These are phyloP conservation scores for Megaleporinus macrocephalus DNA, from an alignment of 2,113 vertebrate genomes.

Conservation along the genomic window DNA sequence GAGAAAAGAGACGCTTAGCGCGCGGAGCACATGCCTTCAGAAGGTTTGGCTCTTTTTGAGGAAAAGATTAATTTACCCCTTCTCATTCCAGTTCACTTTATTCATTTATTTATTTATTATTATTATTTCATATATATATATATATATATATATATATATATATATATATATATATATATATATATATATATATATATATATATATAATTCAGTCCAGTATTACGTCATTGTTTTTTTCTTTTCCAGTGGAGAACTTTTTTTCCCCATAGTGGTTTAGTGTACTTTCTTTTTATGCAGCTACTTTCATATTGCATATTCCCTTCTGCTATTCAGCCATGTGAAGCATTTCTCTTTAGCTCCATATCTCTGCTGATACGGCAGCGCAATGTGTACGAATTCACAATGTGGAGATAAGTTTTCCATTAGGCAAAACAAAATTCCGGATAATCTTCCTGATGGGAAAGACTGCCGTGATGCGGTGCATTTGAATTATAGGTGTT, in stretches of 20 bases:
- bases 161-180: too few species aligned
- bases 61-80: conserved; percentile 27
- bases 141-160: too few species aligned
- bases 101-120: conserved; percentile 52
- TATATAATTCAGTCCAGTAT: too few species aligned
- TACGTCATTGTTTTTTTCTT: background rate
- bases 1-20: conserved; percentile 40
- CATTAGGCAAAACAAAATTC: conserved; percentile 18
- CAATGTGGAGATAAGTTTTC: conserved; percentile 10
- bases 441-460: background rate
- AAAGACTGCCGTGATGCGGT: background rate
- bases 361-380: background rate
- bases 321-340: background rate
- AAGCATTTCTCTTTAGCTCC: background rate
- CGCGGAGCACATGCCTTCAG: conserved; percentile 19
- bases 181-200: too few species aligned
- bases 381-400: background rate
- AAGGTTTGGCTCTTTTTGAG: background rate
- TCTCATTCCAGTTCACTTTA: conserved; percentile 14
- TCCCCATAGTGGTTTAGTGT: background rate
- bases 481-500: conserved; percentile 13
- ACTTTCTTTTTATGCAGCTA: background rate
- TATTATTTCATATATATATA: too few species aligned
- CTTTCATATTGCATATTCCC: background rate
- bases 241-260: background rate